Percentiles rank a stretch among this genome's conserved stretches.
These are phyloP conservation scores for Hirundichthys speculiger DNA, from an alignment of 2,113 vertebrate genomes.

Conservation along the genomic window DNA sequence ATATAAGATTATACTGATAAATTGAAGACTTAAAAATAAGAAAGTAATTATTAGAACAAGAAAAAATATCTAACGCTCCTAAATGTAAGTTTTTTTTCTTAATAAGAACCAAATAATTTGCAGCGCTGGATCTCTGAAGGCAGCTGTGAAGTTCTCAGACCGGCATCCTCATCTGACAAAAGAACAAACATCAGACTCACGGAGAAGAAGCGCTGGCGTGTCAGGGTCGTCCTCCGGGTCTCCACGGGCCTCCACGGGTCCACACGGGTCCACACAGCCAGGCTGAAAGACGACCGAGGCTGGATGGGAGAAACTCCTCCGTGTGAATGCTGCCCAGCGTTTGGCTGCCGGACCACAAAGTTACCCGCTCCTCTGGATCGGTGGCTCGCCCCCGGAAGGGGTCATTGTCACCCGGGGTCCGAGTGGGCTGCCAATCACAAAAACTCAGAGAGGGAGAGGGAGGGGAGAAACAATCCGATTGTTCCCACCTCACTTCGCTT, in stretches of 20 bases:
- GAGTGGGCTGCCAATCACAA: slow-evolving; percentile 65
- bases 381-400: slow-evolving; percentile 48
- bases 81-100: neutral
- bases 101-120: too few relatives aligned
- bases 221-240: neutral
- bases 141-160: neutral
- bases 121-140: neutral
- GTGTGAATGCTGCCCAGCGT: neutral
- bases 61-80: too few relatives aligned
- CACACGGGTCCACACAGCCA: neutral
- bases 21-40: too few relatives aligned
- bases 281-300: neutral
- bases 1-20: too few relatives aligned
- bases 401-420: slow-evolving; percentile 62
- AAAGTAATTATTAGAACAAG: too few relatives aligned
- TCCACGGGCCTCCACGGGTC: neutral
- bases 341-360: neutral
- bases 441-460: slow-evolving; percentile 27
- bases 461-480: slow-evolving; percentile 54
- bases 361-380: slow-evolving; percentile 45
- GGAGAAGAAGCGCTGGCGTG: slow-evolving; percentile 1
- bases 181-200: slow-evolving; percentile 30
- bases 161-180: neutral
- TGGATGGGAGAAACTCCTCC: neutral
- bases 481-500: slow-evolving; percentile 66